Evolutionary conservation across 2,888 invertebrate genomes (phyloP).

Genomic region (Agrilus cyanescens): DNA sequence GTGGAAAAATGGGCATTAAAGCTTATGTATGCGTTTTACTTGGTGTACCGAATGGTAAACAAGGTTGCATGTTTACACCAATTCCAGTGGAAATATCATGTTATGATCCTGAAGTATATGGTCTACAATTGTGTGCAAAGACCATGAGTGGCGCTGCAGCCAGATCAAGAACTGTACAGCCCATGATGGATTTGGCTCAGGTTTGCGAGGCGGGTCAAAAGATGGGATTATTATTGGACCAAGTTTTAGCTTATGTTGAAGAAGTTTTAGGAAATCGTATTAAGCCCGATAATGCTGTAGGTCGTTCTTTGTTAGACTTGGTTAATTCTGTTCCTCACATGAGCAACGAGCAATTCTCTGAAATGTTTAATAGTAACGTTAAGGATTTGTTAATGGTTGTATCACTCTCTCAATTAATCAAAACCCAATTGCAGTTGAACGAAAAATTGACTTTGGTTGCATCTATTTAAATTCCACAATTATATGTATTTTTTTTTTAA

Average conservation of each 20-base stretch:
- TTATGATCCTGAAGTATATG: constrained; percentile 86
- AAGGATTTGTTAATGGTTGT: constrained; percentile 97
- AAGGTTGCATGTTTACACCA: constrained; percentile 94
- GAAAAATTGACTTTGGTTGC: constrained; percentile 87
- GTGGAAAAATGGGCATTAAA: constrained; percentile 84
- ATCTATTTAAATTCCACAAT: constrained; percentile 34
- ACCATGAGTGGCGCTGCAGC: constrained; percentile 47
- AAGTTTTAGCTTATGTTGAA: constrained; percentile 78
- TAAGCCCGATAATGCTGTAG: constrained; percentile 74
- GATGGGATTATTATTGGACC: constrained; percentile 64
- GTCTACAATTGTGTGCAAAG: constrained; percentile 71
- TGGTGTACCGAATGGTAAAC: constrained; percentile 88
- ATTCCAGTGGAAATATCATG: constrained; percentile 78
- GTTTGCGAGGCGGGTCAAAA: constrained; percentile 76
- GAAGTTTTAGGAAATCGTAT: constrained; percentile 75
- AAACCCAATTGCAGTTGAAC: constrained; percentile 91
- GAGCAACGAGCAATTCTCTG: constrained; percentile 79
- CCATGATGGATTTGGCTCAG: constrained; percentile 42
- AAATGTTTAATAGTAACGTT: constrained; percentile 91
- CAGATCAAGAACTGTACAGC: constrained; percentile 34
- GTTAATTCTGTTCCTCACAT: constrained; percentile 88
- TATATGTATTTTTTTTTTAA: too few relatives aligned
- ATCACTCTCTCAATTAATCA: constrained; percentile 88
- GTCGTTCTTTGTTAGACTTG: constrained; percentile 79
- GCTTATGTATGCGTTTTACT: constrained; percentile 88